Conservation (phyloP, 2,888 invertebrate species). For the Polymixis flavicincta region DNA sequence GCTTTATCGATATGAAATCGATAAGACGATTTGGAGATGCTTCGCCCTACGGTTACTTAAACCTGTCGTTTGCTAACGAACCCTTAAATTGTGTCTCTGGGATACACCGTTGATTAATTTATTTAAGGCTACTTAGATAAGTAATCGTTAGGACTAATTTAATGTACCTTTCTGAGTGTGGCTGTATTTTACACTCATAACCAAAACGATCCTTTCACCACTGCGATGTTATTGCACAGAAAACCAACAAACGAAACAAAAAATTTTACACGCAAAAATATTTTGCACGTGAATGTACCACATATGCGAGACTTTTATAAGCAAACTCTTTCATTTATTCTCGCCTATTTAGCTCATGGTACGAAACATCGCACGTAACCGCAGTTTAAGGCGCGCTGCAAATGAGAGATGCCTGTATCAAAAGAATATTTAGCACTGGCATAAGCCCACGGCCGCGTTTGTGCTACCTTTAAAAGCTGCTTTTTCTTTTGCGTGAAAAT, state of each 20-base stretch:
- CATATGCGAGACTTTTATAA: conserved; percentile 28
- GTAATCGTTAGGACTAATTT: too few relatives aligned
- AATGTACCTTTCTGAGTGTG: too few relatives aligned
- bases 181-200: too few relatives aligned
- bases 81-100: too few relatives aligned
- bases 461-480: conserved; percentile 5
- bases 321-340: conserved; percentile 53
- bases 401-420: conserved; percentile 52
- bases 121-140: too few relatives aligned
- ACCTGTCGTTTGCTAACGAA: too few relatives aligned
- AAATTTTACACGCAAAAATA: background rate
- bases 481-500: conserved; percentile 14
- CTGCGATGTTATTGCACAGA: background rate
- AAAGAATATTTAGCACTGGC: conserved; percentile 55
- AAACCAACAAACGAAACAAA: background rate
- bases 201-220: background rate
- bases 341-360: conserved; percentile 43
- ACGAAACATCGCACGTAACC: conserved; percentile 29
- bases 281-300: conserved; percentile 9
- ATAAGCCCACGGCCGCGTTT: background rate
- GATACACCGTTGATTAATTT: too few relatives aligned
- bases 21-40: too few relatives aligned
- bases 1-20: too few relatives aligned
- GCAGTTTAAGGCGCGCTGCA: conserved; percentile 25
- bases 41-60: too few relatives aligned